Conservation (phyloP, 2,888 invertebrate genomes). For the Drosophila flavopinicola region DNA sequence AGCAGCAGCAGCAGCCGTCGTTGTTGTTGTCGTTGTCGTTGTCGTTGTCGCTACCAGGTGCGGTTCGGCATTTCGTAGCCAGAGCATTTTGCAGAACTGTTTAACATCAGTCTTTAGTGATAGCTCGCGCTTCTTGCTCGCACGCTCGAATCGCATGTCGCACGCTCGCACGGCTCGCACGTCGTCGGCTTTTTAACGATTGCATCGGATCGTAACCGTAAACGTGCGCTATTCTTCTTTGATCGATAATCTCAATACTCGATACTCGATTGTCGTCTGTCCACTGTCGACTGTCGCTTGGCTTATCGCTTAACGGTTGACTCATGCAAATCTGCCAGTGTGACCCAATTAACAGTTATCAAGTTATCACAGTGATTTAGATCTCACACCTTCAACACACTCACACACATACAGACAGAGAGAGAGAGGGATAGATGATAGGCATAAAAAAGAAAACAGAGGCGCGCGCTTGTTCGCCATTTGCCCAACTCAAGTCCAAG, state of each 20-base stretch:
- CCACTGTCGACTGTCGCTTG: slow-evolving; percentile 10
- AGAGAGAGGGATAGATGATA: slow-evolving; percentile 23
- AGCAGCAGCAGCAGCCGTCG: slow-evolving; percentile 17
- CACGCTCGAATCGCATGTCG: slow-evolving; percentile 76
- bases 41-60: slow-evolving; percentile 39
- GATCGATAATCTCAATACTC: slow-evolving; percentile 5
- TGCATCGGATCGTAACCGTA: slow-evolving; percentile 4
- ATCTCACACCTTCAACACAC: slow-evolving; percentile 49
- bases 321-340: slow-evolving; percentile 25
- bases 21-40: slow-evolving; percentile 16
- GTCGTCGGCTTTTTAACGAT: slow-evolving; percentile 52
- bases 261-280: slow-evolving; percentile 3
- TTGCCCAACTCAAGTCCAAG: slow-evolving; percentile 44
- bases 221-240: slow-evolving; percentile 30
- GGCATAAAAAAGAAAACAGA: slow-evolving; percentile 55
- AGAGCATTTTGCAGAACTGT: slow-evolving; percentile 82
- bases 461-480: slow-evolving; percentile 59
- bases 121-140: slow-evolving; percentile 83
- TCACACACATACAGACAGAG: slow-evolving; percentile 16
- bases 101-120: slow-evolving; percentile 84
- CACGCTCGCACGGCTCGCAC: slow-evolving; percentile 40
- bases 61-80: slow-evolving; percentile 44
- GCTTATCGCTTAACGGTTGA: slow-evolving; percentile 25
- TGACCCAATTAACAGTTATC: slow-evolving; percentile 35
- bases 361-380: slow-evolving; percentile 31